Conservation (phyloP, 1,140 invertebrate genomes). For the Coelopa frigida region DNA sequence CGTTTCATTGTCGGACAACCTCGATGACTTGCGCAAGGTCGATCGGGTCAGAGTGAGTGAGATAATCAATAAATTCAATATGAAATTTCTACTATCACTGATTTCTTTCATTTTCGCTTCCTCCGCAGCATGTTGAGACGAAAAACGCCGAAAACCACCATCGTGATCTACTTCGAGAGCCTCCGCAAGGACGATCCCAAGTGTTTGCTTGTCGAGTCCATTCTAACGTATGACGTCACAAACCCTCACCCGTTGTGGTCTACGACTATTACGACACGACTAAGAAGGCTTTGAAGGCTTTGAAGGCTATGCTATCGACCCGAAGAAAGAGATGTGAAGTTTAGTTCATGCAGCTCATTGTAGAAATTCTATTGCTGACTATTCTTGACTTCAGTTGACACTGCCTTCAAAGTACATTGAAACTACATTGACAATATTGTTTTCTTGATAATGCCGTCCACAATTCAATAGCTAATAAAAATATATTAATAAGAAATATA, state of each 20-base stretch:
- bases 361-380: too few species aligned
- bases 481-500: too few species aligned
- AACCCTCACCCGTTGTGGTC: conserved; percentile 71
- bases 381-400: too few species aligned
- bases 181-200: conserved; percentile 54
- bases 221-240: conserved; percentile 74
- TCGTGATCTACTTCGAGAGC: conserved; percentile 80
- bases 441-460: too few species aligned
- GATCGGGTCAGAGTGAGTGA: conserved; percentile 30
- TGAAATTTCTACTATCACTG: background rate
- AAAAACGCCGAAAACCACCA: conserved; percentile 65
- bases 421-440: too few species aligned
- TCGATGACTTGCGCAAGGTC: conserved; percentile 23
- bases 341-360: too few species aligned
- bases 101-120: background rate
- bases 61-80: background rate
- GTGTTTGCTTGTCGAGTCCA: conserved; percentile 77
- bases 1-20: conserved; percentile 39
- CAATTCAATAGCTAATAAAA: too few species aligned
- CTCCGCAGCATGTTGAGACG: conserved; percentile 65
- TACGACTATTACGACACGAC: conserved; percentile 90
- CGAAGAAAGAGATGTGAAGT: too few species aligned
- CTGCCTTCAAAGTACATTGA: too few species aligned
- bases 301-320: too few species aligned
- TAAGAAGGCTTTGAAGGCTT: too few species aligned